Conservation (phyloP, 2,888 invertebrate genomes). For the Apoderus coryli region DNA sequence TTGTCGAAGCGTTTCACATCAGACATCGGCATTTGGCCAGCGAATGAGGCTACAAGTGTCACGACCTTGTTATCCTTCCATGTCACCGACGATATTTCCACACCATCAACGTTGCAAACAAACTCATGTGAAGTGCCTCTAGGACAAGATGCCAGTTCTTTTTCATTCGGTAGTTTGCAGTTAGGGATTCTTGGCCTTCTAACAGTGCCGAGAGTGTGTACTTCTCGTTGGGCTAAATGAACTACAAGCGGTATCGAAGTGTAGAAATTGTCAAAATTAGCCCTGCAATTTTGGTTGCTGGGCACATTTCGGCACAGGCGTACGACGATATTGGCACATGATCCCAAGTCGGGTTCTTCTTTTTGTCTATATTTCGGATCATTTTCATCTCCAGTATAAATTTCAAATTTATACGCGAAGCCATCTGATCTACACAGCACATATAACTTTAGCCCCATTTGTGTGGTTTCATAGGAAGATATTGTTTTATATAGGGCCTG, state of each 20-base stretch:
- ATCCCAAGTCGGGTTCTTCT: constrained; percentile 5
- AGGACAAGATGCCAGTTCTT: constrained; percentile 3
- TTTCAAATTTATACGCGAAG: constrained; percentile 9
- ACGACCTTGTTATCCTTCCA: constrained; percentile 29
- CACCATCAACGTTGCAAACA: constrained; percentile 12
- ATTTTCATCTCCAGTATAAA: constrained; percentile 10
- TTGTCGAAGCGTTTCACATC: constrained; percentile 11
- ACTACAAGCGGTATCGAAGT: constrained; percentile 15
- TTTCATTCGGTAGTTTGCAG: constrained; percentile 9
- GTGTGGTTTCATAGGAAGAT: constrained; percentile 8
- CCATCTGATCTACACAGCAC: no score
- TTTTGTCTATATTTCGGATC: constrained; percentile 4
- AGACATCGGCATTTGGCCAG: constrained; percentile 20
- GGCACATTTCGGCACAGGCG: constrained; percentile 9
- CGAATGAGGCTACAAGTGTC: constrained; percentile 24
- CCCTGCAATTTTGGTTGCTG: constrained; percentile 14
- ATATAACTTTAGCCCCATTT: constrained; percentile 7
- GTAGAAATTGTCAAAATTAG: constrained; percentile 24
- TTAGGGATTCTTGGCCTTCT: constrained; percentile 6
- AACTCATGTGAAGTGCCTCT: constrained; percentile 10
- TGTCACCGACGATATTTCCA: constrained; percentile 9
- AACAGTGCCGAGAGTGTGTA: constrained; percentile 4
- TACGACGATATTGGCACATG: constrained; percentile 7
- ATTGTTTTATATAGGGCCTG: no score
- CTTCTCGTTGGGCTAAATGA: constrained; percentile 4